Evolutionary conservation across 2,797 vertebrate genomes (phyloP).

Genomic region (Cyprinodon diabolis): DNA sequence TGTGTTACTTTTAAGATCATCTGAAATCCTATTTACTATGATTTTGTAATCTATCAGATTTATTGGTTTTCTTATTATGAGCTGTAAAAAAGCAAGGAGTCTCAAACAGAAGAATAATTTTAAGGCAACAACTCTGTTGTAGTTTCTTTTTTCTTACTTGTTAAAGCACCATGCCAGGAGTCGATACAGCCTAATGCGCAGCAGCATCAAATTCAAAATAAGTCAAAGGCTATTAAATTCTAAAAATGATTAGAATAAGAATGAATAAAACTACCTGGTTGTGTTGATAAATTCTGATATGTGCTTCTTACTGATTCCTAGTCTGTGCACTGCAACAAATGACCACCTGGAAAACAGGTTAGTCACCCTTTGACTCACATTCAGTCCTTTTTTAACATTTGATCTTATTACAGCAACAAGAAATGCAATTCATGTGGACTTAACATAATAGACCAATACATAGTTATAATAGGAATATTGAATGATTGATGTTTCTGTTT

Average conservation of each 20-base stretch:
- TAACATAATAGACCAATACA: not conserved
- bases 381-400: not conserved
- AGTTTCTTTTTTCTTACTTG: not conserved
- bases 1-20: slow-evolving; percentile 9
- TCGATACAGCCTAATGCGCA: not conserved
- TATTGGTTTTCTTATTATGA: slow-evolving; percentile 2
- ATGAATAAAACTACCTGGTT: not conserved
- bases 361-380: not conserved
- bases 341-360: slow-evolving; percentile 48
- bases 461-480: not conserved
- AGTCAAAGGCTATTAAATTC: not conserved
- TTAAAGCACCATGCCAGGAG: not conserved
- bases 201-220: not conserved
- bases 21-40: slow-evolving; percentile 8
- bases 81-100: slow-evolving; percentile 33
- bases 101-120: slow-evolving; percentile 42
- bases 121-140: not conserved
- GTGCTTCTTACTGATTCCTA: slow-evolving; percentile 28
- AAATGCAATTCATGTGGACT: not conserved
- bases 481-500: not conserved
- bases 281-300: slow-evolving; percentile 10
- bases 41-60: slow-evolving; percentile 16
- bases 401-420: not conserved
- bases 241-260: slow-evolving; percentile 9
- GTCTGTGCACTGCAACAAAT: slow-evolving; percentile 48